These are phyloP conservation scores for Chamaea fasciata DNA, from an alignment of 2,113 vertebrate species.

Conservation along the genomic window DNA sequence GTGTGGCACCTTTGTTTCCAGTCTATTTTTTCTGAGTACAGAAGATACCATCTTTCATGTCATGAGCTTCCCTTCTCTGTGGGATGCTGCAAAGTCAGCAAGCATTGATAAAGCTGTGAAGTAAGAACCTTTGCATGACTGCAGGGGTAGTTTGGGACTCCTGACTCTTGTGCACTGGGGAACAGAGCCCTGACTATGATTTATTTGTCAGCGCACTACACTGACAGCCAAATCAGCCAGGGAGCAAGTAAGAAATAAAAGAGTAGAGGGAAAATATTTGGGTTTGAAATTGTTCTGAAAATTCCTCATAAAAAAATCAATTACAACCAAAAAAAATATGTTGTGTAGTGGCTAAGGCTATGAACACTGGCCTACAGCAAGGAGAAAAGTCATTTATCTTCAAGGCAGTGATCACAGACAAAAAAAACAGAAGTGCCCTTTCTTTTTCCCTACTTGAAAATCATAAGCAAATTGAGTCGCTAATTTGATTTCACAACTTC, in stretches of 20 bases:
- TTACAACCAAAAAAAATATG: neutral
- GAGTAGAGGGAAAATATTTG: constrained; percentile 34
- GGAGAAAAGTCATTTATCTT: constrained; percentile 51
- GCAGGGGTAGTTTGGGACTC: neutral
- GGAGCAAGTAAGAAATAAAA: constrained; percentile 47
- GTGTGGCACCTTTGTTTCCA: neutral
- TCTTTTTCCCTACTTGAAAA: neutral
- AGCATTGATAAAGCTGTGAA: neutral
- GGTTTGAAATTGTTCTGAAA: constrained; percentile 59
- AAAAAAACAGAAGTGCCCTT: neutral
- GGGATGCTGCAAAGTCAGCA: neutral
- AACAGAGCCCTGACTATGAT: constrained; percentile 46
- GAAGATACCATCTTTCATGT: neutral
- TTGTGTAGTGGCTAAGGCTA: neutral
- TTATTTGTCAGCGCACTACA: constrained; percentile 37
- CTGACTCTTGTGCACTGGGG: neutral
- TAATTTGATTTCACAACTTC: constrained; percentile 17
- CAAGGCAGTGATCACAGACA: neutral
- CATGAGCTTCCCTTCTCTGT: neutral
- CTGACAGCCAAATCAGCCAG: constrained; percentile 40
- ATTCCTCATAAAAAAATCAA: constrained; percentile 63
- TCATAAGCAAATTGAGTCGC: neutral
- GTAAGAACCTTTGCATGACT: neutral
- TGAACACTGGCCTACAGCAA: neutral
- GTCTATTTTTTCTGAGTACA: neutral